Percentiles rank a stretch among this genome's conserved stretches.
phyloP scores from a whole-genome alignment of 1,140 invertebrate genomes.

The Dryas iulia region DNA sequence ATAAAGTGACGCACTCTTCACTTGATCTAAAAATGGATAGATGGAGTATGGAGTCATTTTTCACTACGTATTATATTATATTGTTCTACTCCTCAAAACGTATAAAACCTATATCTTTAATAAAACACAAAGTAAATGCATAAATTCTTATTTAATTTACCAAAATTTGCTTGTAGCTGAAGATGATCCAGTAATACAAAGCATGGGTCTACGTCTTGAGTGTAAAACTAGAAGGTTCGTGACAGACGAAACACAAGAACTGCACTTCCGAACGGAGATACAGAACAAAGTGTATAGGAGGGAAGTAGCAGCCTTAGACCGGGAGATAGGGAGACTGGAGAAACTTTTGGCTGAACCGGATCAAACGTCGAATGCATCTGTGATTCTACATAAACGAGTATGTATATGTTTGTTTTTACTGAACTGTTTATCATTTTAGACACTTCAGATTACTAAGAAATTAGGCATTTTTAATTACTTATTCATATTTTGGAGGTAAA shows the following conservation, averaged over 20 bases:
- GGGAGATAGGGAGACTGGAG: constrained; percentile 89
- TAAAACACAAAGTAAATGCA: no score
- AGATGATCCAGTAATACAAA: constrained; percentile 91
- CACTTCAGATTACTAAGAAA: no score
- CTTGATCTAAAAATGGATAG: no score
- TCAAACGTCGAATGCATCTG: constrained; percentile 13
- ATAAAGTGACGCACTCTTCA: no score
- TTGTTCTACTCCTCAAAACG: no score
- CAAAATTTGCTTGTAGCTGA: constrained; percentile 79
- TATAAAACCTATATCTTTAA: no score
- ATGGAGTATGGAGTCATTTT: no score
- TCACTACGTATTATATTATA: no score
- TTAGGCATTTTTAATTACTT: no score
- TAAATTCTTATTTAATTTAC: no score
- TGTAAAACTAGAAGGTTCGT: constrained; percentile 91
- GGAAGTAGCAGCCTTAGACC: constrained; percentile 90
- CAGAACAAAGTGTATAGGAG: constrained; percentile 94
- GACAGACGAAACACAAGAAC: constrained; percentile 87
- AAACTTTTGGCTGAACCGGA: constrained; percentile 80
- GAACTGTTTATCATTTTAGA: no score
- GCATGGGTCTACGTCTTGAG: constrained; percentile 92
- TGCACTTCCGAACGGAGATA: constrained; percentile 92
- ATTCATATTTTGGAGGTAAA: no score
- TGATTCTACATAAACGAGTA: constrained; percentile 25
- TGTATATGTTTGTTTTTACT: neutral